A percentile compares a stretch with the other conserved stretches of the same genome.
Evolutionary conservation across 2,888 invertebrate genomes (phyloP).

Genomic region (Clepsis dumicolana): DNA sequence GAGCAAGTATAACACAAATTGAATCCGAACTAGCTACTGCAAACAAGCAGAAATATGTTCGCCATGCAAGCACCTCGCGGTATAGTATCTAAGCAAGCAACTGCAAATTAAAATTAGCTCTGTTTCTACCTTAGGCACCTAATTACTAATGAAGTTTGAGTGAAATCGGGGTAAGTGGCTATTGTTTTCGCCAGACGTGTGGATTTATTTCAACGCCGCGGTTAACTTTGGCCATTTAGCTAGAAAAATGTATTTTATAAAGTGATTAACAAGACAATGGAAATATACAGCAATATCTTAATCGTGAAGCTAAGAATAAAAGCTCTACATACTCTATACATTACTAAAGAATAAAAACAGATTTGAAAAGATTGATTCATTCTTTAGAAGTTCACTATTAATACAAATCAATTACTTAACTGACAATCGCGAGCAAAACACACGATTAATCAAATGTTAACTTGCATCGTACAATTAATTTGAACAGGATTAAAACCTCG

Average conservation of each 20-base stretch:
- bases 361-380: conserved; percentile 16
- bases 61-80: conserved; percentile 51
- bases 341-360: background rate
- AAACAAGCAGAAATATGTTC: conserved; percentile 70
- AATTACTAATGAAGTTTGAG: background rate
- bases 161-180: background rate
- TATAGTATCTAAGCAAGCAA: conserved; percentile 29
- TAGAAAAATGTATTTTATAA: background rate
- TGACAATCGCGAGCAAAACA: conserved; percentile 23
- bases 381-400: background rate
- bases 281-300: background rate
- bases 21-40: conserved; percentile 40
- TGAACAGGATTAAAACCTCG: conserved; percentile 31
- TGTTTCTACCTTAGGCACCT: background rate
- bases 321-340: background rate
- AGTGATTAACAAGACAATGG: background rate
- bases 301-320: background rate
- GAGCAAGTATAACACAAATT: too few relatives aligned
- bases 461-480: conserved; percentile 37
- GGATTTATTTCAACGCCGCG: too few relatives aligned
- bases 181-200: background rate
- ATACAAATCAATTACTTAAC: conserved; percentile 38
- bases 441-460: conserved; percentile 42
- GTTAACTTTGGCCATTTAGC: background rate
- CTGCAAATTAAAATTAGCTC: conserved; percentile 36